Conservation (phyloP, 2,113 vertebrate species). For the Sinocyclocheilus grahami region DNA sequence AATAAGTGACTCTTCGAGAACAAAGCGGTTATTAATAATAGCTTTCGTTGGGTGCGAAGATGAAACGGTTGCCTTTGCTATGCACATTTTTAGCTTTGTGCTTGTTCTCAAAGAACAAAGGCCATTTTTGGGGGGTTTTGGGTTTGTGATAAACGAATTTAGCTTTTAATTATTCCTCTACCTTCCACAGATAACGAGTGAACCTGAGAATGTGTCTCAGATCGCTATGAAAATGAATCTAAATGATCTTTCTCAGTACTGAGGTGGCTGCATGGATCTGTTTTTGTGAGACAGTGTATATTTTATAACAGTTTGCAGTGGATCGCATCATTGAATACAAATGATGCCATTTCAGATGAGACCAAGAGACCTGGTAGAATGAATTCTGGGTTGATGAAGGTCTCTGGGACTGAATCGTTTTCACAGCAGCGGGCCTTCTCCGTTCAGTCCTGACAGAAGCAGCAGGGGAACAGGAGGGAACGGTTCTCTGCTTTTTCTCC, state of each 20-base stretch:
- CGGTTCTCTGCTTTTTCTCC: background rate
- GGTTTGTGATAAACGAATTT: slow-evolving; percentile 51
- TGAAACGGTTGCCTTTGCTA: slow-evolving; percentile 44
- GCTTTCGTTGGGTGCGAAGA: slow-evolving; percentile 43
- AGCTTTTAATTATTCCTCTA: slow-evolving; percentile 48
- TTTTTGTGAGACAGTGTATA: slow-evolving; percentile 33
- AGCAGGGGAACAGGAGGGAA: slow-evolving; percentile 26
- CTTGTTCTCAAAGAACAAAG: slow-evolving; percentile 41
- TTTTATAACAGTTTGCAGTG: slow-evolving; percentile 56
- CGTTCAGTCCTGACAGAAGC: background rate
- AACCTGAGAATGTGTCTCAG: slow-evolving; percentile 22
- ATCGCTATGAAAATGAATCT: background rate
- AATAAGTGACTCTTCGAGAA: background rate
- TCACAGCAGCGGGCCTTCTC: background rate
- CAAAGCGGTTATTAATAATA: slow-evolving; percentile 23
- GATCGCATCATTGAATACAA: slow-evolving; percentile 43
- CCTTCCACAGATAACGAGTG: slow-evolving; percentile 40
- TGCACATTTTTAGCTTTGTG: slow-evolving; percentile 57
- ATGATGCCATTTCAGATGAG: slow-evolving; percentile 38
- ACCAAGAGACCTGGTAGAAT: slow-evolving; percentile 47
- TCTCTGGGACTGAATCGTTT: slow-evolving; percentile 15
- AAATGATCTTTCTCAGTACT: background rate
- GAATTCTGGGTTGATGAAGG: slow-evolving; percentile 45
- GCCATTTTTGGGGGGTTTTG: slow-evolving; percentile 21
- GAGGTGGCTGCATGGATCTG: slow-evolving; percentile 30